Percentiles rank a stretch among this genome's conserved stretches.
Conservation (phyloP, 1,140 invertebrate species). For the Triops cancriformis region DNA sequence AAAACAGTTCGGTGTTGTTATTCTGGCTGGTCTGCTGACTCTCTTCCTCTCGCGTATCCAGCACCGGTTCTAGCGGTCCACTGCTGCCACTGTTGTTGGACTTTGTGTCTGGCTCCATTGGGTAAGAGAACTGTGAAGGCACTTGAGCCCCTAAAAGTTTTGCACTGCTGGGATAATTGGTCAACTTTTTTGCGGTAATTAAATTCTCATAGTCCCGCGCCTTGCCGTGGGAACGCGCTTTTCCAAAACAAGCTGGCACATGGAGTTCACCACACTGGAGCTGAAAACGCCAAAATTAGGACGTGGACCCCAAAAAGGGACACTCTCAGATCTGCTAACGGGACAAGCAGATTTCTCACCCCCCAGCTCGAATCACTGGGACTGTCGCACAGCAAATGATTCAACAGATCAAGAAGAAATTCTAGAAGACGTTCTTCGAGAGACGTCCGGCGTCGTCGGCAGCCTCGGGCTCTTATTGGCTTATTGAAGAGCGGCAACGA, state of each 20-base stretch:
- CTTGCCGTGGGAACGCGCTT: no score
- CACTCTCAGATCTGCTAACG: not conserved
- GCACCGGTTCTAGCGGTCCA: not conserved
- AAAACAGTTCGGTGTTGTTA: not conserved
- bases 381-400: not conserved
- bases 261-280: no score
- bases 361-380: not conserved
- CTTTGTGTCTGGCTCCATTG: not conserved
- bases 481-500: constrained; percentile 1
- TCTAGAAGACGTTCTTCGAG: not conserved
- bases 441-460: not conserved
- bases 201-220: not conserved
- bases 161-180: not conserved
- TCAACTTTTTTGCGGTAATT: not conserved
- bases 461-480: not conserved
- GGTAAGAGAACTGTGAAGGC: not conserved
- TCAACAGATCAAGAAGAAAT: not conserved
- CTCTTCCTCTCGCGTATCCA: not conserved
- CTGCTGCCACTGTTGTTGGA: not conserved
- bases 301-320: no score
- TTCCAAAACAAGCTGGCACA: no score
- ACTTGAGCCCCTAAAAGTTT: not conserved
- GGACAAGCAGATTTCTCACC: not conserved
- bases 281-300: no score
- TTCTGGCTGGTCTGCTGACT: not conserved